Evolutionary conservation across 2,888 invertebrate species (phyloP), one percentile per base, ranked within the genome.

Genomic region (Hemithea aestivaria): DNA sequence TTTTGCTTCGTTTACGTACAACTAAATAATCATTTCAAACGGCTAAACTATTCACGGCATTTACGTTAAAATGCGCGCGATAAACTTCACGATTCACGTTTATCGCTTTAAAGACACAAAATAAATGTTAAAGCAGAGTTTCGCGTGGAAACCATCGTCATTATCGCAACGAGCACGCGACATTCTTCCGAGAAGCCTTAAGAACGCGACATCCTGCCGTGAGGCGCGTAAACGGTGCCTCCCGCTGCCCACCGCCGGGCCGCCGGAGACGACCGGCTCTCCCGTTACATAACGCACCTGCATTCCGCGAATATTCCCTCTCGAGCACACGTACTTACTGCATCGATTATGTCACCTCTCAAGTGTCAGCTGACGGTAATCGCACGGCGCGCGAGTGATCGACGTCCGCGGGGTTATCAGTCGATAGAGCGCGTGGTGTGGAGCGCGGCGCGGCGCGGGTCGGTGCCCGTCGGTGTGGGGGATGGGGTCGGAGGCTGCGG

Each of bases 291-390:
- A 82, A 83, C 77, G 56, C 73, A 76, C 73, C 73, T 77, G 75
- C 64, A 75, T 71, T 65, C 71, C 66, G 59, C 62, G 58, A 62
- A 62, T 65, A 59, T 52, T 65, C 51, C 58, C 68, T 71, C 73
- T 73, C 67, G 66, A 64, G 10, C 72, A 78, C 76, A 73, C 75
- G 76, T 80, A 80, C 76, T 81, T 80, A 80, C 82, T 83, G 82
- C 80, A 77, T 82, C 71, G 80, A 81, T 81, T 83, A 80, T 82
- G 74, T 82, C 82, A 80, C 80, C 68, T 75, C 75, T 71, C 81
- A 82, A 81, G 79, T 82, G 81, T 71, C 81, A 81, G 82, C 79
- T 82, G 80, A 75, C 62, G 69, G 62, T 6, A 6, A 33, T 6
- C 33, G 41, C 63, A 48, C 52, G 52, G 51, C 47, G 52, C 40